Base-by-base conservation (phyloP, 2,888 invertebrate genomes). In the Leucoma salicis region DNA sequence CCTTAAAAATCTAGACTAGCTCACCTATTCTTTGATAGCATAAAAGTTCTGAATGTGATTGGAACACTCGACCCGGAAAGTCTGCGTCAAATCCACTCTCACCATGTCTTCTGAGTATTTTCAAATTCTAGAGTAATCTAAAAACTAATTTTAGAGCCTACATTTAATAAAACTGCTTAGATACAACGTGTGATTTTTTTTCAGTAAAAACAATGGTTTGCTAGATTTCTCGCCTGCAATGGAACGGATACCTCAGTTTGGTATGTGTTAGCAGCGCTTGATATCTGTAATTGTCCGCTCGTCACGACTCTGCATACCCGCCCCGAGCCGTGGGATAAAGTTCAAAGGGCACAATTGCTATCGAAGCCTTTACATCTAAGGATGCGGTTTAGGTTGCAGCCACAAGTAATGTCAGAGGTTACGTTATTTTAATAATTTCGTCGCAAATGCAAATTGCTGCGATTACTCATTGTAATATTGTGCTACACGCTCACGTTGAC, bases 281-380 rank as follows among this genome's bases (percentile, higher is more conserved):
- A 69, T 71, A 72, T 74, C 71, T 69, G 71, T 77, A 77, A 81
- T 81, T 78, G 78, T 76, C 61, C 49, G 62, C 53, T 51, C 68
- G 70, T 80, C 81, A 81, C 82, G 82, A 75, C 46, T 58, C 46
- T 44, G 54, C 67, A 55, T 58, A 72, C 64, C 54, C 63, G 53
- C 57, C 45, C 43, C 51, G 36, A 46, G 67, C 57, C 73, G 70
- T 74, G 72, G 74, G 70, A 76, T 70, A 72, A 70, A 77, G 81
- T 74, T 78, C 78, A 81, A 72, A 81, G 81, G 75, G 72, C 73
- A 58, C 16, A 65, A 50, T 63, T 59, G 59, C 65, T 72, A 79
- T 79, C 72, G 56, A 29, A 49, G 61, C 57, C 63, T 72, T 71
- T 66, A 63, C 62, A 70, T 74, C 72, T 68, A 39, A 59, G 62